Evolutionary conservation across 1,140 invertebrate species (phyloP), one percentile per base, ranked within the genome.

Genomic region (Maconellicoccus hirsutus): DNA sequence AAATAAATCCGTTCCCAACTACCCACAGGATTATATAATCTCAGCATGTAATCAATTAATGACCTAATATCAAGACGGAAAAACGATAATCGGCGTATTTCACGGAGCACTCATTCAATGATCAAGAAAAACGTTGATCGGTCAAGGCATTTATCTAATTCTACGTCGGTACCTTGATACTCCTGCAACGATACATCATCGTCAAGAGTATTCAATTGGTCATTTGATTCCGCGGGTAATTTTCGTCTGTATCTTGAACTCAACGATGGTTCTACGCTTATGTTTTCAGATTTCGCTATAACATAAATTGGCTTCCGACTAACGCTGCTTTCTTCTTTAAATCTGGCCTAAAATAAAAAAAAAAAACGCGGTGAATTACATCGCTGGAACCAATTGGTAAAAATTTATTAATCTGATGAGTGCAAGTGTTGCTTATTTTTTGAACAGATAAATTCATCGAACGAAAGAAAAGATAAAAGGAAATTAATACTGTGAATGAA

Each of bases 401-500:
- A n/a, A 52, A 52, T 52, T 52, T 52, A 52, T 52, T 52, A 52
- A 16, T 19, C 42, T 19, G 6, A 12, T 33, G 42, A 52, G 42
- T 52, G 42, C 16, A 33, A 33, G 29, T 33, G 42, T 52, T 52
- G n/a, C n/a, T 52, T 52, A 19, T 52, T 52, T 16, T 14, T 52
- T 52, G n/a, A 33, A 33, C 12, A 33, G 29, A 12, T 33, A 33
- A 33, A 33, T 33, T 33, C 29, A 33, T 33, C 12, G 29, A 12
- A 33, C 12, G 29, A 12, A 33, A 33, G 29, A 14, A 52, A 52
- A 52, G n/a, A 16, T 8, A 8, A 52, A 52, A 52, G 42, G 42
- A 52, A 52, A 52, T 52, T 52, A 52, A 52, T 52, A 52, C 42
- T 52, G 42, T 52, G 42, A 52, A 52, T 52, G 42, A 52, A 16